Evolutionary conservation across 64 coral and sea anemone genomes (phyloP).

Genomic region (Stylophora pistillata): DNA sequence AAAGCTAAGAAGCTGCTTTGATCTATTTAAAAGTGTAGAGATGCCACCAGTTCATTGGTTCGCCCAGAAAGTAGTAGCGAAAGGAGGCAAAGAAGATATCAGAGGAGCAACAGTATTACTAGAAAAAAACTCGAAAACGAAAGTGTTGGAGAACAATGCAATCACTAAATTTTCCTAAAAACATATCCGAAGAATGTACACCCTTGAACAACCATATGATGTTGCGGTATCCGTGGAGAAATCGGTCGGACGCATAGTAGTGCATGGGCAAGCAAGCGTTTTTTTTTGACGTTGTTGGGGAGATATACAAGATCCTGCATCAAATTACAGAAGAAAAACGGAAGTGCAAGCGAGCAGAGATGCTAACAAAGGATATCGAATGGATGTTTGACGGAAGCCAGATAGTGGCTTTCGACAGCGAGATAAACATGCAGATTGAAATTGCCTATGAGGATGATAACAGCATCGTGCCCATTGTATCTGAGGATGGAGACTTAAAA

Average conservation of each 20-base stretch:
- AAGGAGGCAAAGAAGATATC: constrained; percentile 24
- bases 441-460: constrained; percentile 13
- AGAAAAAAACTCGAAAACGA: constrained; percentile 40
- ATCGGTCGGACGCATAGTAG: constrained; percentile 40
- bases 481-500: not conserved
- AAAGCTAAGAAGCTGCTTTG: no score
- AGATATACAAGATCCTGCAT: constrained; percentile 55
- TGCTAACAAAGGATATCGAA: constrained; percentile 55
- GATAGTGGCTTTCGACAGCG: not conserved
- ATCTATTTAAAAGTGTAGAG: no score
- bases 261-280: constrained; percentile 48
- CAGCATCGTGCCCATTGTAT: not conserved
- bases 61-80: no score
- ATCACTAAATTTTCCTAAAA: constrained; percentile 5
- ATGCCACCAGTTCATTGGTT: no score
- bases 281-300: constrained; percentile 31
- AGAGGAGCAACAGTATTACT: constrained; percentile 36
- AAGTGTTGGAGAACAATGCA: constrained; percentile 43
- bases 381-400: constrained; percentile 34
- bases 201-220: constrained; percentile 34
- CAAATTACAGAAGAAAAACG: constrained; percentile 27
- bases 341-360: constrained; percentile 33
- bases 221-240: constrained; percentile 36
- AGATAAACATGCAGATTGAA: constrained; percentile 59
- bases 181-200: constrained; percentile 23